These are phyloP conservation scores for Nothobranchius kuhntae DNA, from an alignment of 2,113 vertebrate genomes.

Conservation along the genomic window DNA sequence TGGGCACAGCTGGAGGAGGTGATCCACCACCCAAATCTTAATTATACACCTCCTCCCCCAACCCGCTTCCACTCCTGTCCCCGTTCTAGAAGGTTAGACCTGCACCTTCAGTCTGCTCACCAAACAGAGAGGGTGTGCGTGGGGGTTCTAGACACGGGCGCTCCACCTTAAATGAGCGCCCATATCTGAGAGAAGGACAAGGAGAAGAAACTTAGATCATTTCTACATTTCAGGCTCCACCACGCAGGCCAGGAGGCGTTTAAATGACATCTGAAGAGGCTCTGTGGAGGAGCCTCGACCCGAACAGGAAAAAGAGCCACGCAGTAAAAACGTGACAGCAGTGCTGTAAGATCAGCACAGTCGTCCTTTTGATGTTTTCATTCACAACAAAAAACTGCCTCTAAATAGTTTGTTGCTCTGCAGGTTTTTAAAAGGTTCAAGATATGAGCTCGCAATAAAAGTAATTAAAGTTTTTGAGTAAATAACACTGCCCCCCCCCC, in stretches of 20 bases:
- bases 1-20: slow-evolving; percentile 58
- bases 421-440: no score
- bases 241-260: slow-evolving; percentile 46
- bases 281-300: slow-evolving; percentile 47
- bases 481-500: no score
- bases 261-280: slow-evolving; percentile 65
- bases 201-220: slow-evolving; percentile 12
- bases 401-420: not conserved
- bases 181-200: slow-evolving; percentile 19
- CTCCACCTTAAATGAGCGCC: slow-evolving; percentile 27
- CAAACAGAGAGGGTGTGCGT: slow-evolving; percentile 24
- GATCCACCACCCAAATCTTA: slow-evolving; percentile 61
- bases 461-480: no score
- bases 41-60: no score
- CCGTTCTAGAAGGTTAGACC: slow-evolving; percentile 30
- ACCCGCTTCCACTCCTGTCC: slow-evolving; percentile 18
- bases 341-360: slow-evolving; percentile 33
- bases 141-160: slow-evolving; percentile 24
- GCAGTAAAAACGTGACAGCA: slow-evolving; percentile 67
- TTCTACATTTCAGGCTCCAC: slow-evolving; percentile 33
- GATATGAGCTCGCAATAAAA: not conserved
- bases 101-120: slow-evolving; percentile 23
- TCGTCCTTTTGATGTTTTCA: slow-evolving; percentile 60
- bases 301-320: slow-evolving; percentile 38
- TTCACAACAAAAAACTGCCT: slow-evolving; percentile 15